A percentile compares a stretch with the other conserved stretches of the same genome.
Conservation (phyloP, 2,888 invertebrate genomes). For the Eupeodes latifasciatus region DNA sequence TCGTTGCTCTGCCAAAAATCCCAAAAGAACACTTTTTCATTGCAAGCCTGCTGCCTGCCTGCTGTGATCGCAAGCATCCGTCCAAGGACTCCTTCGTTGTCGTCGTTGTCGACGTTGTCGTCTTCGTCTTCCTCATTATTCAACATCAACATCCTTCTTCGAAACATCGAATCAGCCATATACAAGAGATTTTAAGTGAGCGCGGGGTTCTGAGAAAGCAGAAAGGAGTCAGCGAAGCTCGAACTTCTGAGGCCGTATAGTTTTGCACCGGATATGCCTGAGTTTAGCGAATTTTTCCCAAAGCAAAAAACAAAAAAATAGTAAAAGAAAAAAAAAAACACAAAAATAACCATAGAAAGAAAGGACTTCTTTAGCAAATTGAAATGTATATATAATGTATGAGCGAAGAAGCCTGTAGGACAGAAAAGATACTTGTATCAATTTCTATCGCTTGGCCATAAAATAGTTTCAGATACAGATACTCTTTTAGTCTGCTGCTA, state of each 20-base stretch:
- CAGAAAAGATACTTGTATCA: conserved; percentile 66
- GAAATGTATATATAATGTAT: conserved; percentile 75
- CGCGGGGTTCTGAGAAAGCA: not conserved
- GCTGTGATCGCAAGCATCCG: conserved; percentile 7
- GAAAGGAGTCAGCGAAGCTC: conserved; percentile 7
- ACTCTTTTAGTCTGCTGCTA: not conserved
- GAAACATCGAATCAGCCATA: conserved; percentile 52
- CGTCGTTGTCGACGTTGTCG: not conserved
- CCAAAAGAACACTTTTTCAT: conserved; percentile 68
- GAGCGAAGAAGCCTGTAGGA: conserved; percentile 64
- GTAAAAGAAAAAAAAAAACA: conserved; percentile 4
- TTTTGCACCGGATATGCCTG: conserved; percentile 56
- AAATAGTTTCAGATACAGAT: conserved; percentile 69
- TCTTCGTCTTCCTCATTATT: not conserved
- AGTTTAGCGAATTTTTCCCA: conserved; percentile 61
- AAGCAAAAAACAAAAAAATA: conserved; percentile 15
- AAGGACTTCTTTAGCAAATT: conserved; percentile 72
- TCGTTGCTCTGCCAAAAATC: conserved; percentile 35
- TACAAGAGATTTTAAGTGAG: conserved; percentile 38
- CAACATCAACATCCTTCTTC: not conserved
- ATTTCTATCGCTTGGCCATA: conserved; percentile 68
- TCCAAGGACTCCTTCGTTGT: conserved; percentile 50
- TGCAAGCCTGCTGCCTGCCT: conserved; percentile 4
- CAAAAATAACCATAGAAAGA: not conserved
- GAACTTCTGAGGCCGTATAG: not conserved